phyloP scores from a whole-genome alignment of 2,888 invertebrate genomes.

The Epinotia ramella region DNA sequence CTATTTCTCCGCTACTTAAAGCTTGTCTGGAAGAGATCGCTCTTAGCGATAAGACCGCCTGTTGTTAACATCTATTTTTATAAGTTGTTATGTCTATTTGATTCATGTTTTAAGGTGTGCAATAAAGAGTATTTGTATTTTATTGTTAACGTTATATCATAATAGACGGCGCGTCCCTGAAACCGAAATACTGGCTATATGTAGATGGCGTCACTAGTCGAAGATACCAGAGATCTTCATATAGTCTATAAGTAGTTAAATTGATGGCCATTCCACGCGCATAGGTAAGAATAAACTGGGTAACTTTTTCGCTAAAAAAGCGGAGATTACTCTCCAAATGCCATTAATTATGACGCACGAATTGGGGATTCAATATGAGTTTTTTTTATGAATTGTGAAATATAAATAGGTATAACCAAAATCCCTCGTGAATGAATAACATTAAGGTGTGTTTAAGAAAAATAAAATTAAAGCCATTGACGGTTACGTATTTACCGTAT shows the following conservation, averaged over 20 bases:
- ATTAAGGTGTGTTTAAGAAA: background rate
- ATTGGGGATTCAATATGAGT: slow-evolving; percentile 13
- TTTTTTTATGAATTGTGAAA: slow-evolving; percentile 19
- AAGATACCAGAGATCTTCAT: too few relatives aligned
- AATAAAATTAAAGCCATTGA: background rate
- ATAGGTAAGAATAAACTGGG: background rate
- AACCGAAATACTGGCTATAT: too few relatives aligned
- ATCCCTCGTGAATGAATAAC: background rate
- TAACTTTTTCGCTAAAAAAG: background rate
- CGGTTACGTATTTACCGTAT: background rate
- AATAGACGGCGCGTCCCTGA: too few relatives aligned
- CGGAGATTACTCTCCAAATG: slow-evolving; percentile 10
- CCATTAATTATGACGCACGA: slow-evolving; percentile 20
- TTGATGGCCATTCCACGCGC: background rate
- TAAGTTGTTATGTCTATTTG: too few relatives aligned
- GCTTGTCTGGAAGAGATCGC: too few relatives aligned
- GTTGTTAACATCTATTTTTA: too few relatives aligned
- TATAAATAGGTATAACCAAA: background rate
- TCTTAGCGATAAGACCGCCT: too few relatives aligned
- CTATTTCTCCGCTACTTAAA: too few relatives aligned
- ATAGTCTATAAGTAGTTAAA: too few relatives aligned
- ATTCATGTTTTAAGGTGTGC: too few relatives aligned
- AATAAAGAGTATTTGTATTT: too few relatives aligned
- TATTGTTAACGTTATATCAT: background rate
- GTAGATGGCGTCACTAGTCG: too few relatives aligned